These are phyloP conservation scores for Labrus mixtus DNA, from an alignment of 2,113 vertebrate genomes.

Conservation along the genomic window DNA sequence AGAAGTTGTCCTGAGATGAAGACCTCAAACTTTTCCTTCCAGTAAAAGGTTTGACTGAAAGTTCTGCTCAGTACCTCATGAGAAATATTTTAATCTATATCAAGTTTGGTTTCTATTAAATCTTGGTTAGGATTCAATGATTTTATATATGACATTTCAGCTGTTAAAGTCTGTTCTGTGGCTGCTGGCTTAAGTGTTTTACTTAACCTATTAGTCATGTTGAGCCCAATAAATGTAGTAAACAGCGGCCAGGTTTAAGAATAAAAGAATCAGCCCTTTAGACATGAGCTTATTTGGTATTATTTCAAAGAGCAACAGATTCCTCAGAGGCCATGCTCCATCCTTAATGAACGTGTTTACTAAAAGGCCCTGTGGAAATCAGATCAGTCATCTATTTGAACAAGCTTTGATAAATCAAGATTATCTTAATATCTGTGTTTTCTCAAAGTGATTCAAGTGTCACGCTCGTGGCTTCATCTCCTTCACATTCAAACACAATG, in stretches of 20 bases:
- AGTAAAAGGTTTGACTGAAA: not conserved
- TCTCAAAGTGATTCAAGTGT: not conserved
- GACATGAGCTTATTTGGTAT: not conserved
- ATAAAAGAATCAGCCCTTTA: no score
- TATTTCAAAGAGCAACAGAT: not conserved
- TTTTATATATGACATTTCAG: not conserved
- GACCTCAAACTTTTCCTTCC: not conserved
- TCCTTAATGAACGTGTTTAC: not conserved
- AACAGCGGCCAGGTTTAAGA: not conserved
- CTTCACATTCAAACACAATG: not conserved
- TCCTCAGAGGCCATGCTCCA: not conserved
- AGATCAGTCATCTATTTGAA: not conserved
- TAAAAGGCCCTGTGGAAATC: not conserved
- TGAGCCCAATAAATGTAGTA: no score
- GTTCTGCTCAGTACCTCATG: not conserved
- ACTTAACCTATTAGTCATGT: not conserved
- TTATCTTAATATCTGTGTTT: not conserved
- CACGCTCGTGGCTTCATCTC: not conserved
- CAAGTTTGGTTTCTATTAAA: no score
- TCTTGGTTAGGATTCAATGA: not conserved
- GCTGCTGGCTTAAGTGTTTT: no score
- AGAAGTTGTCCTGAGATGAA: slow-evolving; percentile 4
- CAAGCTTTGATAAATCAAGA: not conserved
- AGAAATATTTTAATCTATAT: not conserved
- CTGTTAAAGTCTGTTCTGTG: no score